Conservation (phyloP, 2,888 invertebrate genomes). For the Meteorus colon region DNA sequence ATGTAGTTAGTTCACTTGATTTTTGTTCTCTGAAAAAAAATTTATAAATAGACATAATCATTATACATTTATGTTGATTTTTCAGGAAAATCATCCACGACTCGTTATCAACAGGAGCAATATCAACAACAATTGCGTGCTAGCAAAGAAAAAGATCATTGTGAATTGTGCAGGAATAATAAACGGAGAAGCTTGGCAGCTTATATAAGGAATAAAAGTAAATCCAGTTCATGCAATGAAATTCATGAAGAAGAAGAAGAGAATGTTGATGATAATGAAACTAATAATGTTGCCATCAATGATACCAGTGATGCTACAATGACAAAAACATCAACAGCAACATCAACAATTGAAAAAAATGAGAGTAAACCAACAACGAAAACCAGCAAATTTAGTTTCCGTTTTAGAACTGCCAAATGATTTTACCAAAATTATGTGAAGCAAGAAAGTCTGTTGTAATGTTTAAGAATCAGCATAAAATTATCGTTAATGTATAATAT, state of each 20-base stretch:
- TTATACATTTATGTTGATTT: background rate
- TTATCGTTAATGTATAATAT: background rate
- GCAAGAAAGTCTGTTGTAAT: constrained; percentile 1
- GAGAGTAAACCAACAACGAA: background rate
- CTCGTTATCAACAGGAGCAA: constrained; percentile 65
- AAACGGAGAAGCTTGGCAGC: constrained; percentile 75
- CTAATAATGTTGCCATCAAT: constrained; percentile 30
- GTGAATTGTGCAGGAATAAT: constrained; percentile 76
- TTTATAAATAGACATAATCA: too few species aligned
- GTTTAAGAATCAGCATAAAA: background rate
- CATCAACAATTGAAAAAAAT: constrained; percentile 1
- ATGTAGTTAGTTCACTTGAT: background rate
- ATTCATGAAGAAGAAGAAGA: constrained; percentile 75
- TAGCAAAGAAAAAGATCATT: constrained; percentile 69
- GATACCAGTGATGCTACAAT: constrained; percentile 43
- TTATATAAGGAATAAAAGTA: constrained; percentile 75
- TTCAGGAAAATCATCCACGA: constrained; percentile 57
- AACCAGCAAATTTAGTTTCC: background rate
- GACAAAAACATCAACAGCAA: background rate
- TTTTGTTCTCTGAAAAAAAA: background rate
- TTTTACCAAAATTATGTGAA: background rate
- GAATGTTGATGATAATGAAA: constrained; percentile 55
- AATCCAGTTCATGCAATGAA: constrained; percentile 74
- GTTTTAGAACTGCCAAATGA: background rate
- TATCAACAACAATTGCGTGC: constrained; percentile 66